Evolutionary conservation across 2,113 vertebrate genomes (phyloP).

Genomic region (Cyprinodon variegatus): DNA sequence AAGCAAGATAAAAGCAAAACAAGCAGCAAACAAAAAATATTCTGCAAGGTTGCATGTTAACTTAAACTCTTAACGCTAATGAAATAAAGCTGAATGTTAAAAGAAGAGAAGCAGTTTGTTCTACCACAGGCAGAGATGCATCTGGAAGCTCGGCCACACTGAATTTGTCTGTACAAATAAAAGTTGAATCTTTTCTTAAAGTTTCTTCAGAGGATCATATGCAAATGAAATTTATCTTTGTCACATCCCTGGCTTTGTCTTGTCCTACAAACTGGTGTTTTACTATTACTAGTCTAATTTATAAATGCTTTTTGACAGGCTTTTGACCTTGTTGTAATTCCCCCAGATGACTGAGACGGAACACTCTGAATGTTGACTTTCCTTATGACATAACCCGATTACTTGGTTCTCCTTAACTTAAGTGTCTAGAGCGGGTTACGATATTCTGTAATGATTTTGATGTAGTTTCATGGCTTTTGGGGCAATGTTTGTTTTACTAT

Average conservation of each 20-base stretch:
- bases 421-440: neutral
- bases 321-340: neutral
- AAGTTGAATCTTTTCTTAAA: neutral
- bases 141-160: no score
- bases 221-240: neutral
- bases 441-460: neutral
- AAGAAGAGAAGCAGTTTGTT: neutral
- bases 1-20: neutral
- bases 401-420: neutral
- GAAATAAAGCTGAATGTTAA: neutral
- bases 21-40: no score
- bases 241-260: neutral
- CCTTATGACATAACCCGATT: neutral
- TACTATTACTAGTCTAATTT: neutral
- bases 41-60: neutral
- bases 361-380: neutral
- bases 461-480: neutral
- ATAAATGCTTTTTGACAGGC: neutral
- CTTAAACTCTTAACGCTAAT: neutral
- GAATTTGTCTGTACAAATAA: neutral
- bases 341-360: neutral
- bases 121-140: neutral
- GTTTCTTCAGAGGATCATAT: neutral
- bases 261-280: neutral
- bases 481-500: neutral